These are phyloP conservation scores for Gymnocypris eckloni DNA, from an alignment of 2,797 vertebrate genomes.

Conservation along the genomic window DNA sequence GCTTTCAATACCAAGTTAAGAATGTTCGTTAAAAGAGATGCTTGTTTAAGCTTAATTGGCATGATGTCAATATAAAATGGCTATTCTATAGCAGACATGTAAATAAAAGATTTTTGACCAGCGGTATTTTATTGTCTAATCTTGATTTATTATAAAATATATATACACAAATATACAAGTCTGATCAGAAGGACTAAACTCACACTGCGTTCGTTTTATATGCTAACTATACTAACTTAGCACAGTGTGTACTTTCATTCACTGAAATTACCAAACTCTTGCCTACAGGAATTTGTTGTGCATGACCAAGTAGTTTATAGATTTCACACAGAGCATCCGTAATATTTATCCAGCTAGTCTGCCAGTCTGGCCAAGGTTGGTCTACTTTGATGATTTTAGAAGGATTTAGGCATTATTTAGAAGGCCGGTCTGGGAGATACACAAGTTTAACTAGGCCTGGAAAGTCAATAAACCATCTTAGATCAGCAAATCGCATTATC, in stretches of 20 bases:
- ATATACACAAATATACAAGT: neutral
- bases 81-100: conserved; percentile 8
- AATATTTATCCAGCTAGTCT: neutral
- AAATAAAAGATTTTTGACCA: neutral
- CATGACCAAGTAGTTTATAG: neutral
- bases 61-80: conserved; percentile 24
- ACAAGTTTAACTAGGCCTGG: neutral
- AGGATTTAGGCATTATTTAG: neutral
- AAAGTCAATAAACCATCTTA: neutral
- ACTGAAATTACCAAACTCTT: neutral
- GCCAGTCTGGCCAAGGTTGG: neutral
- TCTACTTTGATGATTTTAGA: too few relatives aligned
- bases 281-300: neutral
- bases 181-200: neutral
- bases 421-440: neutral
- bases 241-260: neutral
- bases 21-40: conserved; percentile 9
- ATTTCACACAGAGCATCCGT: neutral
- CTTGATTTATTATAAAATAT: neutral
- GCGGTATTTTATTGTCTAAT: neutral
- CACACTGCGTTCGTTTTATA: too few relatives aligned
- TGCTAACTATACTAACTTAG: neutral
- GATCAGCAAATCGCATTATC: neutral
- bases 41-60: conserved; percentile 39
- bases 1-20: conserved; percentile 23